phyloP scores from a whole-genome alignment of 2,888 invertebrate species.

The Scaptomyza tumidula region DNA sequence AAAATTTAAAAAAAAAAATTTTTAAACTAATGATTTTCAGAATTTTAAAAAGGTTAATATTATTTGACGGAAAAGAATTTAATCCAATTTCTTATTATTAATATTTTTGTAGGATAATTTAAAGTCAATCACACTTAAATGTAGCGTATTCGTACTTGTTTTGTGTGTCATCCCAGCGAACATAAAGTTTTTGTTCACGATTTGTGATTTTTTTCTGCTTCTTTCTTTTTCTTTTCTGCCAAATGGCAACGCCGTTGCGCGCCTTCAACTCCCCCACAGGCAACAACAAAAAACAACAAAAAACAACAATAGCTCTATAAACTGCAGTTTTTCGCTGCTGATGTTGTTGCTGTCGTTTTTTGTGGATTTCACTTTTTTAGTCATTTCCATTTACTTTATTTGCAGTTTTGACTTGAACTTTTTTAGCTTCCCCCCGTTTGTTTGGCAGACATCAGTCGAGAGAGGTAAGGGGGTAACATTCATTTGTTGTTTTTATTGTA shows the following conservation, averaged over 20 bases:
- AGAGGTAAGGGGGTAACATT: conserved; percentile 30
- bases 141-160: conserved; percentile 26
- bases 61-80: too few relatives aligned
- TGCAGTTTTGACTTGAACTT: conserved; percentile 64
- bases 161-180: conserved; percentile 45
- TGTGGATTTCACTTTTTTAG: conserved; percentile 68
- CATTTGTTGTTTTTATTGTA: conserved; percentile 57
- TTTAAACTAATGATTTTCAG: too few relatives aligned
- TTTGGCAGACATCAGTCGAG: conserved; percentile 15
- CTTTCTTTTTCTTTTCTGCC: conserved; percentile 41
- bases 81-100: too few relatives aligned
- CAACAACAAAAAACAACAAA: conserved; percentile 21
- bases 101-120: conserved; percentile 19
- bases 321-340: conserved; percentile 41
- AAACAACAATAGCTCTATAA: conserved; percentile 30
- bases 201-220: conserved; percentile 13
- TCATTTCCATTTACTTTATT: conserved; percentile 66
- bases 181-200: conserved; percentile 33
- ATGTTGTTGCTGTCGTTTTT: conserved; percentile 45
- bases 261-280: conserved; percentile 54
- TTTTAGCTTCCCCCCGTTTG: conserved; percentile 39
- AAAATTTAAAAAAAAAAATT: too few relatives aligned
- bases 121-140: neutral
- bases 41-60: too few relatives aligned
- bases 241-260: conserved; percentile 40